Evolutionary conservation across 1,140 invertebrate genomes (phyloP).

Genomic region (Drosophila sturtevanti): DNA sequence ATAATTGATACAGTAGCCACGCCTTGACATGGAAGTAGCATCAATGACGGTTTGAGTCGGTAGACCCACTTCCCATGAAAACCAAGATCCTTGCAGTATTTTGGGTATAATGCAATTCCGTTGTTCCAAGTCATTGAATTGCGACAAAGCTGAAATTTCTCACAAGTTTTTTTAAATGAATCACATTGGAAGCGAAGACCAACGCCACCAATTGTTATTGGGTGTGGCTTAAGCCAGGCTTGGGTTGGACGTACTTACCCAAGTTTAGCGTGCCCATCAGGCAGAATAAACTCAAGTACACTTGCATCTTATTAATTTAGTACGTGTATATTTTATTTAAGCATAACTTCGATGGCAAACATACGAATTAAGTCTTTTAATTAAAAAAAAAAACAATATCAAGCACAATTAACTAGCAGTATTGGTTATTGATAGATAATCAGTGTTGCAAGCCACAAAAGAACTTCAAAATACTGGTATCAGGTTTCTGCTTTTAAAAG

Average conservation of each 20-base stretch:
- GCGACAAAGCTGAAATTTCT: not conserved
- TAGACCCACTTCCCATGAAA: conserved; percentile 93
- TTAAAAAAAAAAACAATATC: conserved; percentile 31
- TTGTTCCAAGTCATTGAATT: conserved; percentile 48
- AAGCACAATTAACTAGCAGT: conserved; percentile 51
- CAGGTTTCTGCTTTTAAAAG: not conserved
- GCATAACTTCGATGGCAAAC: conserved; percentile 34
- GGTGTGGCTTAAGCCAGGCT: conserved; percentile 57
- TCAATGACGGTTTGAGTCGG: conserved; percentile 93
- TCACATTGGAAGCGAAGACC: conserved; percentile 52
- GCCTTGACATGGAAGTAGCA: conserved; percentile 88
- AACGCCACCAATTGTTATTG: conserved; percentile 23
- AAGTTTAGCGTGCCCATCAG: conserved; percentile 34
- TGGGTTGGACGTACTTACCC: conserved; percentile 38
- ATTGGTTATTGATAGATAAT: conserved; percentile 12
- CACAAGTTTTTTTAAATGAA: conserved; percentile 40
- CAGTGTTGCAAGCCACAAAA: not conserved
- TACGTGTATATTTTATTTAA: conserved; percentile 14
- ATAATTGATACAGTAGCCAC: conserved; percentile 89
- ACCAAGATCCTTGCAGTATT: conserved; percentile 93
- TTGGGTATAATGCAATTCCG: conserved; percentile 87
- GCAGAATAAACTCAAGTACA: conserved; percentile 37
- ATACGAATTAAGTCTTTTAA: conserved; percentile 17
- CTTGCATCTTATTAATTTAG: conserved; percentile 38
- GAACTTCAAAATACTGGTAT: conserved; percentile 30